Evolutionary conservation across 2,797 vertebrate species (phyloP).

Genomic region (Oreochromis grahami): DNA sequence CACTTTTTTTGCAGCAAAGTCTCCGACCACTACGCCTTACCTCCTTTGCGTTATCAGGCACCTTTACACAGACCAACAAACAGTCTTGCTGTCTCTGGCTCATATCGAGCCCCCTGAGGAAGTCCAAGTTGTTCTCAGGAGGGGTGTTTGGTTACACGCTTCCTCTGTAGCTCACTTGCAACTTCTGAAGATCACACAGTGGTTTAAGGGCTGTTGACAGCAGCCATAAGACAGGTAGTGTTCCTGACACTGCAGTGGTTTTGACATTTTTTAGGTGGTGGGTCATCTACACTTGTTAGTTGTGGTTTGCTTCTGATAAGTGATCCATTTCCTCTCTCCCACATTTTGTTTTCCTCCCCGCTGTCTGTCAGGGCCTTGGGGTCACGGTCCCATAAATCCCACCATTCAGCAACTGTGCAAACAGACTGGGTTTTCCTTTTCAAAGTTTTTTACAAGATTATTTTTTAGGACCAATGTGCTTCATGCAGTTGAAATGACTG

Average conservation of each 20-base stretch:
- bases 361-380: neutral
- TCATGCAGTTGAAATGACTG: neutral
- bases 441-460: neutral
- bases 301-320: neutral
- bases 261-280: neutral
- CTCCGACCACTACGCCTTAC: neutral
- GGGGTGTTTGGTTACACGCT: neutral
- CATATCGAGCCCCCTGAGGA: neutral
- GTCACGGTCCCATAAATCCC: neutral
- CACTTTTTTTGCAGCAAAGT: neutral
- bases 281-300: neutral
- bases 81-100: neutral
- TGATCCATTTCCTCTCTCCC: neutral
- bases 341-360: neutral
- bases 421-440: neutral
- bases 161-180: neutral
- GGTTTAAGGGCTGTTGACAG: neutral
- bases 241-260: neutral
- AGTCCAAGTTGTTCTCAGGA: neutral
- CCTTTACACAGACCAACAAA: neutral
- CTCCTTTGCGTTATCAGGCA: neutral
- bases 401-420: neutral
- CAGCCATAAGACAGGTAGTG: neutral
- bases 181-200: neutral
- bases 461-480: neutral